These are phyloP conservation scores for Athripsodes cinereus DNA, from an alignment of 2,888 invertebrate species.

Conservation along the genomic window DNA sequence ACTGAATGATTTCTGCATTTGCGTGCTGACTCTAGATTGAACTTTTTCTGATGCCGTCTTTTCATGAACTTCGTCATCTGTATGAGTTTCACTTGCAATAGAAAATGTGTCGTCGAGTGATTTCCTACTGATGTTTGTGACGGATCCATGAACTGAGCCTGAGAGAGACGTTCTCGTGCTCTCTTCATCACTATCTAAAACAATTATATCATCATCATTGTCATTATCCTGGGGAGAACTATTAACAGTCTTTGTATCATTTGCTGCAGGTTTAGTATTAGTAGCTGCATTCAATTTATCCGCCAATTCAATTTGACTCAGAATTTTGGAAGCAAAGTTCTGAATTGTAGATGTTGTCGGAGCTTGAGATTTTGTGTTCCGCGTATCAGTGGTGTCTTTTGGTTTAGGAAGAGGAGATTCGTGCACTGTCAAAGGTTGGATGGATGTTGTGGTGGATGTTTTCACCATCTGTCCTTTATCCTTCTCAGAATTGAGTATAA, in stretches of 20 bases:
- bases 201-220: conserved; percentile 5
- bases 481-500: neutral
- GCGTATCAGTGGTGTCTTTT: neutral
- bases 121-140: neutral
- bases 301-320: neutral
- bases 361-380: neutral
- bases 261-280: neutral
- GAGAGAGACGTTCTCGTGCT: conserved; percentile 14
- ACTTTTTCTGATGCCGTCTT: neutral
- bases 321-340: no score
- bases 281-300: neutral
- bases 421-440: neutral
- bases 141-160: neutral
- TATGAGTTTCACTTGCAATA: neutral
- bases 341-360: neutral
- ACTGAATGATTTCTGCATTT: neutral
- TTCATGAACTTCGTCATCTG: neutral
- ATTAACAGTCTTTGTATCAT: no score
- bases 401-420: neutral
- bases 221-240: neutral
- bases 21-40: neutral
- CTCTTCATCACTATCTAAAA: conserved; percentile 44
- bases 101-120: neutral
- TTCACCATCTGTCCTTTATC: neutral
- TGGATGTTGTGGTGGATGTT: neutral